phyloP scores from a whole-genome alignment of 2,888 invertebrate species.

The Drosophila greeni region DNA sequence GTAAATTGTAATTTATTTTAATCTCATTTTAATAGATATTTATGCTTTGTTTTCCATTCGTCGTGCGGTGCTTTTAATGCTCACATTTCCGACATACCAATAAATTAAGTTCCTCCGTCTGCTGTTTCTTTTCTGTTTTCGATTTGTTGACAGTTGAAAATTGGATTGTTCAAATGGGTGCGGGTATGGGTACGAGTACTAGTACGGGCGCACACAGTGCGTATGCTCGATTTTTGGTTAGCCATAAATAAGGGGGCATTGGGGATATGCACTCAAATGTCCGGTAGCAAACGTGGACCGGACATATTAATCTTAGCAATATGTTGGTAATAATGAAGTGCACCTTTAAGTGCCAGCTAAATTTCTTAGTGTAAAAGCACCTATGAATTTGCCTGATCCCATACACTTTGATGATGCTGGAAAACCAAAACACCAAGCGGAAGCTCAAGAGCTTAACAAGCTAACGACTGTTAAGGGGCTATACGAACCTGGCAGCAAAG shows the following conservation, averaged over 20 bases:
- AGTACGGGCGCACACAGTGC: constrained; percentile 9
- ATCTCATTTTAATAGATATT: constrained; percentile 68
- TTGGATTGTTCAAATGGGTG: constrained; percentile 16
- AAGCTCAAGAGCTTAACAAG: constrained; percentile 22
- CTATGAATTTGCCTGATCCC: not conserved
- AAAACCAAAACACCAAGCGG: not conserved
- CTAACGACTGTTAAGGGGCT: not conserved
- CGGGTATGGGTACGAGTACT: no score
- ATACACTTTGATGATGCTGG: not conserved
- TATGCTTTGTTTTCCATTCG: constrained; percentile 56
- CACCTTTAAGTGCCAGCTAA: not conserved
- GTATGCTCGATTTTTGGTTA: constrained; percentile 6
- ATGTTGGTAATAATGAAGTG: not conserved
- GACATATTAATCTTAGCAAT: not conserved
- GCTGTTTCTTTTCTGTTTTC: constrained; percentile 2
- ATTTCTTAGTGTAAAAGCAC: no score
- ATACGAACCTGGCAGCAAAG: constrained; percentile 30
- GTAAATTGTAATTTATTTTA: constrained; percentile 66
- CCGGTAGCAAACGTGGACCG: not conserved
- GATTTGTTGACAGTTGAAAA: constrained; percentile 39
- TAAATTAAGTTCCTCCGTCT: constrained; percentile 47
- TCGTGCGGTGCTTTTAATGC: constrained; percentile 39
- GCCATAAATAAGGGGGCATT: not conserved
- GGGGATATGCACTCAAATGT: not conserved
- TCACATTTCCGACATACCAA: constrained; percentile 57